Evolutionary conservation across 2,797 vertebrate species (phyloP).

Genomic region (Pipistrellus nathusii): DNA sequence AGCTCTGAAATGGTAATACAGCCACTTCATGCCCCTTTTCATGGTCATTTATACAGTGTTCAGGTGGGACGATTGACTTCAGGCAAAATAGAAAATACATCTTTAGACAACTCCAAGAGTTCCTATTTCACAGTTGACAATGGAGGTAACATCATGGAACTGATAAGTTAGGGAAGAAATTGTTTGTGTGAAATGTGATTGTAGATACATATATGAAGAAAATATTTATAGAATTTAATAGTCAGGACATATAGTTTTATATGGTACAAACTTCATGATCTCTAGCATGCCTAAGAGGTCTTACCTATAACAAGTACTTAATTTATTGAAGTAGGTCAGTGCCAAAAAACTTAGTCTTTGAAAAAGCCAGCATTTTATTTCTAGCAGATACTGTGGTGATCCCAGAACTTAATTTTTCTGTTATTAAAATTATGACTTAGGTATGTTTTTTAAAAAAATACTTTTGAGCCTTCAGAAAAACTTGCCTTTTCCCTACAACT

Average conservation of each 20-base stretch:
- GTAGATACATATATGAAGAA: conserved; percentile 1
- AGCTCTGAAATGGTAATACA: neutral
- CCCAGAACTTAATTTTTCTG: neutral
- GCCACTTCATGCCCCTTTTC: neutral
- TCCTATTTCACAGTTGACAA: neutral
- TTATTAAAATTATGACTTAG: conserved; percentile 26
- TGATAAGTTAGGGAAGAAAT: neutral
- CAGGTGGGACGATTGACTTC: neutral
- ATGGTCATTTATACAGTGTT: neutral
- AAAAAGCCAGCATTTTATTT: conserved; percentile 22
- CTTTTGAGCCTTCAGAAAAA: neutral
- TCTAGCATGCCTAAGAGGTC: neutral
- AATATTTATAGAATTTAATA: conserved; percentile 41
- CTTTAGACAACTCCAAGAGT: neutral
- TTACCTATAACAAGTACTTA: conserved; percentile 31
- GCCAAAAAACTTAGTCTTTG: neutral
- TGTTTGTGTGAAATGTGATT: neutral
- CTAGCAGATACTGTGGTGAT: neutral
- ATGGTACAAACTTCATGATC: neutral
- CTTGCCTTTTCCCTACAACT: neutral
- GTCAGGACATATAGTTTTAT: neutral
- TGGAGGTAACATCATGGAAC: neutral
- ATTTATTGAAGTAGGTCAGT: conserved; percentile 13
- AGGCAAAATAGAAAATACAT: neutral
- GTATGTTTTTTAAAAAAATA: neutral